Evolutionary conservation across 1,140 invertebrate genomes (phyloP).

Genomic region (Pentalonia nigronervosa): DNA sequence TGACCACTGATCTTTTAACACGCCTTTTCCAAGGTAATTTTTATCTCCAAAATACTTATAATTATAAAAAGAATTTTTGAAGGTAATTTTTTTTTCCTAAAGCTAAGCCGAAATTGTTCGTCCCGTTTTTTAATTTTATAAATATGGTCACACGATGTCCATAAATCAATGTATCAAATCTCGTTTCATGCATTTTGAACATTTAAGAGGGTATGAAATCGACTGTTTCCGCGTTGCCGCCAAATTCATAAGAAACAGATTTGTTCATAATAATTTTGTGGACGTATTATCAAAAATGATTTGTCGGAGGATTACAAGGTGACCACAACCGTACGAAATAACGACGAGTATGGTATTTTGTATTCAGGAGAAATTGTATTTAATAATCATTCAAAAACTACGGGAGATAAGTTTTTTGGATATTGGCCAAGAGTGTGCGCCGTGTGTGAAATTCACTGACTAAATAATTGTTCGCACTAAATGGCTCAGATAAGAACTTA

Average conservation of each 20-base stretch:
- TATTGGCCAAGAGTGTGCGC: not conserved
- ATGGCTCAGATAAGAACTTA: not conserved
- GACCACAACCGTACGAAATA: not conserved
- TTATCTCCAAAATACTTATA: too few relatives aligned
- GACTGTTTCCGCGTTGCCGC: not conserved
- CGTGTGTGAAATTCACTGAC: not conserved
- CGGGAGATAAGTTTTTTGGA: not conserved
- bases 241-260: not conserved
- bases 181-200: not conserved
- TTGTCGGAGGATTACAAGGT: too few relatives aligned
- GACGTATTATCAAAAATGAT: too few relatives aligned
- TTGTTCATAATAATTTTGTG: not conserved
- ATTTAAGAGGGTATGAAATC: not conserved
- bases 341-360: not conserved
- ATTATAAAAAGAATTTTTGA: too few relatives aligned
- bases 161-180: not conserved
- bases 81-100: too few relatives aligned
- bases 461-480: not conserved
- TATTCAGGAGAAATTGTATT: not conserved
- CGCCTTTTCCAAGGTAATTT: too few relatives aligned
- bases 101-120: too few relatives aligned
- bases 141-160: not conserved
- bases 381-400: not conserved
- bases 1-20: too few relatives aligned
- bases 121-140: too few relatives aligned